Percentiles rank a stretch among this genome's conserved stretches.
Conservation (phyloP, 1,140 invertebrate genomes). For the Achroia grisella region DNA sequence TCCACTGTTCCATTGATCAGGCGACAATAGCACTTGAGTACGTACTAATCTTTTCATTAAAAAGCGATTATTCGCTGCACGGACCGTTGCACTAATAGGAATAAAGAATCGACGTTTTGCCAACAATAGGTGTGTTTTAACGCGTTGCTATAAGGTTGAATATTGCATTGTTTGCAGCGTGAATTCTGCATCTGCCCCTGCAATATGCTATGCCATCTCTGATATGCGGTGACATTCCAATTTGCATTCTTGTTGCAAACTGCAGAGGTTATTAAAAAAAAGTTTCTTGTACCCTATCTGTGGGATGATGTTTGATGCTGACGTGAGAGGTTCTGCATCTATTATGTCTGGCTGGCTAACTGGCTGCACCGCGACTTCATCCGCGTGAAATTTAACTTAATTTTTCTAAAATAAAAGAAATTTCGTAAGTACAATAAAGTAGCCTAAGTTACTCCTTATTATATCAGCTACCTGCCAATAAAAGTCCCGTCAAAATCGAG, state of each 20-base stretch:
- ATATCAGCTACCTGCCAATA: too few relatives aligned
- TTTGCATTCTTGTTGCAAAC: conserved; percentile 58
- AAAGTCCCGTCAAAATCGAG: too few relatives aligned
- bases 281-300: conserved; percentile 1
- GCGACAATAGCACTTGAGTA: conserved; percentile 48
- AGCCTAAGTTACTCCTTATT: too few relatives aligned
- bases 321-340: too few relatives aligned
- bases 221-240: conserved; percentile 62
- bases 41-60: conserved; percentile 71
- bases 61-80: conserved; percentile 69
- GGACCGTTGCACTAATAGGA: conserved; percentile 60
- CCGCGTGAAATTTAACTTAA: too few relatives aligned
- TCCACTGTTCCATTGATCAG: conserved; percentile 46
- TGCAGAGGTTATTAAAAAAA: conserved; percentile 42
- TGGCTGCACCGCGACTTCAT: too few relatives aligned
- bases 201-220: conserved; percentile 45
- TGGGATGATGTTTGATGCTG: too few relatives aligned
- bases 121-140: conserved; percentile 1
- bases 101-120: conserved; percentile 30
- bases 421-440: too few relatives aligned
- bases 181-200: conserved; percentile 12
- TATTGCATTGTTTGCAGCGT: too few relatives aligned
- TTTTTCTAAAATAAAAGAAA: too few relatives aligned
- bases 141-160: too few relatives aligned
- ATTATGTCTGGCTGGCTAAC: too few relatives aligned